Evolutionary conservation across 1,140 invertebrate genomes (phyloP), one percentile per base, ranked within the genome.

Genomic region (Glomeris maerens): DNA sequence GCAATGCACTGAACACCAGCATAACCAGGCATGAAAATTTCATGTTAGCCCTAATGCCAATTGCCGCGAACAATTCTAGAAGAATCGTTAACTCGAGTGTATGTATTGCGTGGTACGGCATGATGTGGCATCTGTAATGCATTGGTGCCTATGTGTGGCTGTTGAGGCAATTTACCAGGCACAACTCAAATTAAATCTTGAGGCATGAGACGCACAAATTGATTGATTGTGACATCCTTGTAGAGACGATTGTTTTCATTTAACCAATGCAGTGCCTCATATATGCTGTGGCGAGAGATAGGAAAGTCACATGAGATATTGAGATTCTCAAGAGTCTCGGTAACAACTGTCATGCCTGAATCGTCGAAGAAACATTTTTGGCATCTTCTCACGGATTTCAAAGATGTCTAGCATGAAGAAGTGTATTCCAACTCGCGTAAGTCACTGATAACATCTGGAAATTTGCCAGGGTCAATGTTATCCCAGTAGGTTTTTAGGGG

Each of bases 191-290:
- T n/a, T 22, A 25, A 14, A 41, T 51, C 36, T 42, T 22, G n/a
- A 45, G 38, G 26, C 26, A 38, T 20, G 5, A 42, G 27, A 21
- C n/a, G 21, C 29, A 22, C 14, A 2, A 44, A 21, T 14, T 52
- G 29, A 39, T 44, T 29, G 1, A 53, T 53, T 22, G 23, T 27
- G 26, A 53, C 52, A 51, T 52, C 49, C 23, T 52, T 52, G 29
- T 53, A 53, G 23, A 53, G 49, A 38, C 21, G 17, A 53, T 53
- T 53, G 27, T 53, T 21, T 25, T 27, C 27, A 45, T 44, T 20
- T 3, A 53, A 41, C 31, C 49, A 53, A 27, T 44, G 40, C 27
- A 54, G 50, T 28, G 50, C 52, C 27, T 23, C 41, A 38, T 54
- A 28, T 14, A 23, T 42, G 26, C 38, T n/a, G 21, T 26, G 20